These are phyloP conservation scores for Cosmopolites sordidus DNA, from an alignment of 2,888 invertebrate species.

Conservation along the genomic window DNA sequence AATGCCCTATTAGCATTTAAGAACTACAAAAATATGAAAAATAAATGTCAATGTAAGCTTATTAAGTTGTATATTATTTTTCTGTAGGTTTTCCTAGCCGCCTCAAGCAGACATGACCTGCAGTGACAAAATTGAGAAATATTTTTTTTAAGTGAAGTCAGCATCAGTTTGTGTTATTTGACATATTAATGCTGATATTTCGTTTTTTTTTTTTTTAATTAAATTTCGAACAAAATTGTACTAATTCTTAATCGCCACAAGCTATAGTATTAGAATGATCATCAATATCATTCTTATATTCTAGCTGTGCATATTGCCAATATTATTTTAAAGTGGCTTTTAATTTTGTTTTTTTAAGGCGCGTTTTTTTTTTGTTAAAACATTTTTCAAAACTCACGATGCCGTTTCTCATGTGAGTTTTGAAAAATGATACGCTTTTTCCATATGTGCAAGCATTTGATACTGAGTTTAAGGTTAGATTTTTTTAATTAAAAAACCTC, in stretches of 20 bases:
- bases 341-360: constrained; percentile 13
- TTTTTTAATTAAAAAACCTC: constrained; percentile 57
- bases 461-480: constrained; percentile 58
- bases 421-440: constrained; percentile 27
- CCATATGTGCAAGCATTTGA: constrained; percentile 44
- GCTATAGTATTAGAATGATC: neutral
- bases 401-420: constrained; percentile 27
- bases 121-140: constrained; percentile 45
- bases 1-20: too few relatives aligned
- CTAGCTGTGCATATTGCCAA: constrained; percentile 34
- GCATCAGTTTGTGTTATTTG: constrained; percentile 36
- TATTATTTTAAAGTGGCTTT: constrained; percentile 37
- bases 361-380: neutral
- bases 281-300: constrained; percentile 25
- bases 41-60: too few relatives aligned
- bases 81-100: constrained; percentile 48
- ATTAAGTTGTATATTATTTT: too few relatives aligned
- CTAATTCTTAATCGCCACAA: neutral
- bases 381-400: constrained; percentile 29
- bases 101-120: constrained; percentile 48
- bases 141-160: constrained; percentile 47
- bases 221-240: constrained; percentile 21
- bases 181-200: constrained; percentile 31
- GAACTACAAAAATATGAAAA: too few relatives aligned
- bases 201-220: constrained; percentile 37